Conservation (phyloP, 2,113 vertebrate genomes). For the Pungitius pungitius region DNA sequence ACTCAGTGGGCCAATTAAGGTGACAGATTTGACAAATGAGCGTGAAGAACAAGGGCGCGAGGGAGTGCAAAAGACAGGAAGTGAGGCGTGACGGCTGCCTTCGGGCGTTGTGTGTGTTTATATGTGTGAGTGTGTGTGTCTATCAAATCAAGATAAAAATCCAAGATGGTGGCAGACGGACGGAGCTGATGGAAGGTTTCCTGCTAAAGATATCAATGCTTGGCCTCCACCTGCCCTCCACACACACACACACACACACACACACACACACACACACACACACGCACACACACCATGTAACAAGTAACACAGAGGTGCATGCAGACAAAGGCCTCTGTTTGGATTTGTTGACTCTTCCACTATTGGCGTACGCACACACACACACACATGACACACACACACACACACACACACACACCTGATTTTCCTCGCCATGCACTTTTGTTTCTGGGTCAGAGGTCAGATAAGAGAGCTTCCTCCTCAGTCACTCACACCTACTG, state of each 20-base stretch:
- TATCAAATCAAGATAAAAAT: constrained; percentile 79
- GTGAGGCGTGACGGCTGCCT: constrained; percentile 76
- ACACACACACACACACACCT: constrained; percentile 22
- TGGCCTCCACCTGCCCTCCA: constrained; percentile 56
- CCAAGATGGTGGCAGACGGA: constrained; percentile 70
- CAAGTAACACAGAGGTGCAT: constrained; percentile 51
- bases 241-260: constrained; percentile 34
- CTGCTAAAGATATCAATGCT: constrained; percentile 64
- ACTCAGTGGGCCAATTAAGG: constrained; percentile 73
- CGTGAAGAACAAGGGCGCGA: neutral
- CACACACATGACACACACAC: constrained; percentile 22
- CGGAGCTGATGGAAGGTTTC: constrained; percentile 77
- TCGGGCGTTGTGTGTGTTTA: constrained; percentile 52
- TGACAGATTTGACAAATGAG: constrained; percentile 78
- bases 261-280: constrained; percentile 21
- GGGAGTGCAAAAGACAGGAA: constrained; percentile 69
- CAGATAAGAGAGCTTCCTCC: constrained; percentile 65
- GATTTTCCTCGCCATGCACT: constrained; percentile 28
- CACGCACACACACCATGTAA: constrained; percentile 26
- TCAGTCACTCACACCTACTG: constrained; percentile 67
- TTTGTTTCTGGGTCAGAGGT: constrained; percentile 69
- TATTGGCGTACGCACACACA: constrained; percentile 42
- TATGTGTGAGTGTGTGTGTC: constrained; percentile 38
- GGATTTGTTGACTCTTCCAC: constrained; percentile 66
- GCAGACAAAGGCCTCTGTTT: constrained; percentile 62